Evolutionary conservation across 2,113 vertebrate genomes (phyloP), one percentile per base, ranked within the genome.

Genomic region (Aramus guarauna): DNA sequence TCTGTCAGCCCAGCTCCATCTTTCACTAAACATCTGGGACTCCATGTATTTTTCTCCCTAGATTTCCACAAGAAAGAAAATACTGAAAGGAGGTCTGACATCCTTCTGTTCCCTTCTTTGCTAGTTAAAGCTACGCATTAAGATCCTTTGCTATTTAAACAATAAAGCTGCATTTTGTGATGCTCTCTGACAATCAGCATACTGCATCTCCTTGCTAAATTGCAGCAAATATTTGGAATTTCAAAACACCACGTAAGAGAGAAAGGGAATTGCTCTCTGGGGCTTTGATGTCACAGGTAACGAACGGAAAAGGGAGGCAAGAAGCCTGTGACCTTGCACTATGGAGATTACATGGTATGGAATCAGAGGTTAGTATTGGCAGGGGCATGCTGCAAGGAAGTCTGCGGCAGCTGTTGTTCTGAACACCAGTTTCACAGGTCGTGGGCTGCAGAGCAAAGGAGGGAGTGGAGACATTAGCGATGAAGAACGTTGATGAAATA

Each of bases 401-500:
- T 56, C 68, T 88, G 60, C 29, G 94, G 72, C 39, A 90, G 55
- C 47, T 92, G 75, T 48, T 90, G 26, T 13, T 88, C 72, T 78
- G 66, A 95, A 58, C 59, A 79, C 22, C 69, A 11, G 53, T 81
- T 97, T 83, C 85, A 94, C 27, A 91, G 78, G 45, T 73, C 5
- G 5, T 77, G 59, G 47, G 63, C 36, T 92, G 15, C 76, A 68
- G 69, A 96, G 36, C 32, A 84, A 50, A 88, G 58, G 55, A 64
- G n/a, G 52, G 45, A 27, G 59, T 9, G 1, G 1, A 53, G 39
- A 92, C 15, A 83, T 63, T 60, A 82, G 12, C 9, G 3, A 19
- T 66, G 66, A 85, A 96, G 74, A 93, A 94, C 30, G 27, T 3
- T 68, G 78, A 88, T 79, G 23, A 90, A 96, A 97, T 95, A 84